Evolutionary conservation across 2,888 invertebrate genomes (phyloP), one percentile per base, ranked within the genome.

Genomic region (Diachrysia chrysitis): DNA sequence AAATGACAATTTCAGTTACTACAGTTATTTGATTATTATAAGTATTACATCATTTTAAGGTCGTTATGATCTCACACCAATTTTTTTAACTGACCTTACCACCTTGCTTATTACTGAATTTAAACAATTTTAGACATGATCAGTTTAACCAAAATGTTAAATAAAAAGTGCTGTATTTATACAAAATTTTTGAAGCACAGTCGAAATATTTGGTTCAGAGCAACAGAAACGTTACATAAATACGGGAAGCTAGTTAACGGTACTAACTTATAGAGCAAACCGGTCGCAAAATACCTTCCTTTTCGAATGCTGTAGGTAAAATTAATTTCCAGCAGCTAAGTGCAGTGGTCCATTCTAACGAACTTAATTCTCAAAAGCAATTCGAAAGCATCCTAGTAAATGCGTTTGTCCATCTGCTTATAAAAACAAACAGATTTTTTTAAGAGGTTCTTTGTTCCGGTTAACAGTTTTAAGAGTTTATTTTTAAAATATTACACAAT

Each of bases 291-390:
- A 19, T 19, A 46, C 59, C 63, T 55, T 64, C 63, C 51, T 63
- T 61, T 73, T 23, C 32, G 59, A 63, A 62, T 64, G 35, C 63
- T 63, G 68, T 58, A 55, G 73, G 58, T 67, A 53, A 69, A 79
- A 72, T 71, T 77, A 56, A 69, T 67, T 74, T 65, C 25, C 66
- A 56, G 23, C 23, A 46, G 10, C 55, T 63, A 58, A 75, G 64
- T 69, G 74, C 78, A 78, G 54, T 64, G 61, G 61, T 32, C 65
- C 69, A 58, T 61, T 71, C 68, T 73, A 80, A 75, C 59, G 66
- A 78, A 76, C 69, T 68, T 73, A 60, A 78, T 67, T 69, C 56
- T 69, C 68, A 63, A 67, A 78, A 75, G 63, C 65, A 61, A 63
- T 70, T 23, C 54, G 12, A 51, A 29, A 63, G 29, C 62, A 35